Conservation (phyloP, 2,888 invertebrate genomes). For the Tinea trinotella region DNA sequence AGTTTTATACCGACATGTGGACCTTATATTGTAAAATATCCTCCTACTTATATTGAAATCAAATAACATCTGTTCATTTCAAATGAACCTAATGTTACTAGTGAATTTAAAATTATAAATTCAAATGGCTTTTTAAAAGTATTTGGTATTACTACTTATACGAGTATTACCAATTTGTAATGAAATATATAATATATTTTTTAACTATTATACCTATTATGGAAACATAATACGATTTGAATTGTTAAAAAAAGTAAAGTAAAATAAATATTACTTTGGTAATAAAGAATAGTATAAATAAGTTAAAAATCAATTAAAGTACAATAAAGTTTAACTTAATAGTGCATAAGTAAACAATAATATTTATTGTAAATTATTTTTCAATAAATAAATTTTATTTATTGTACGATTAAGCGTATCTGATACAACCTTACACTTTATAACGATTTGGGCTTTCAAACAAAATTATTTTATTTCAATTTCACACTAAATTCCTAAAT, state of each 20-base stretch:
- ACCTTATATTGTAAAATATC: not conserved
- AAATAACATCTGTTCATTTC: not conserved
- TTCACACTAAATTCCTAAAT: slow-evolving; percentile 64
- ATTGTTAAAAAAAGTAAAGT: too few species aligned
- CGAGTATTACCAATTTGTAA: too few species aligned
- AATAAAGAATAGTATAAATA: not conserved
- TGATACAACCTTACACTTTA: slow-evolving; percentile 29
- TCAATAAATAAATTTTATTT: slow-evolving; percentile 51
- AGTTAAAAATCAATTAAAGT: not conserved
- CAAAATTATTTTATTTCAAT: slow-evolving; percentile 57
- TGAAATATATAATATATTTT: too few species aligned
- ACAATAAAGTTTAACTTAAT: not conserved
- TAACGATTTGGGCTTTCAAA: slow-evolving; percentile 34
- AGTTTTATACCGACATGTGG: slow-evolving; percentile 21
- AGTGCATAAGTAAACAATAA: not conserved
- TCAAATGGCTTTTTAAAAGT: too few species aligned
- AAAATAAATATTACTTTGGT: too few species aligned
- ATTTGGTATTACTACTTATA: too few species aligned
- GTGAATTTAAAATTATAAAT: not conserved
- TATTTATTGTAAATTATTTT: slow-evolving; percentile 27
- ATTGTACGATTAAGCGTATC: slow-evolving; percentile 44
- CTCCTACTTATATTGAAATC: not conserved
- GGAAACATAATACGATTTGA: too few species aligned
- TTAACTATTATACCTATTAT: too few species aligned
- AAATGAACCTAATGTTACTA: not conserved